A percentile compares a stretch with the other conserved stretches of the same genome.
phyloP scores from a whole-genome alignment of 2,888 invertebrate genomes.

The Euplagia quadripunctaria region DNA sequence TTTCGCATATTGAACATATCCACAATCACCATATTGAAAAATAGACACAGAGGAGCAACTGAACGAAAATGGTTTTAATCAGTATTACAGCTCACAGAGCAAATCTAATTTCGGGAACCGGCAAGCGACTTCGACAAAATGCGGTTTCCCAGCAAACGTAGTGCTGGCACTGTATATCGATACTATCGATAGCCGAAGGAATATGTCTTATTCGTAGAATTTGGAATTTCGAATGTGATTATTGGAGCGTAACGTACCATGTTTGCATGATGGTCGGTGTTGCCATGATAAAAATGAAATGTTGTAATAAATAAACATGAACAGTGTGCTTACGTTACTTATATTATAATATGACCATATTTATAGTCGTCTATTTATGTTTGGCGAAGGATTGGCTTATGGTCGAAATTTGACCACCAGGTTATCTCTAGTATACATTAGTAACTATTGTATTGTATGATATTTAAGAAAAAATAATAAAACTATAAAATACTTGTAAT shows the following conservation, averaged over 20 bases:
- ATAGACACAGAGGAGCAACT: conserved; percentile 40
- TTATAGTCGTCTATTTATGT: neutral
- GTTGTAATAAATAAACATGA: neutral
- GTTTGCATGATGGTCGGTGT: neutral
- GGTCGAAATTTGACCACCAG: too few species aligned
- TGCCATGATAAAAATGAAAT: neutral
- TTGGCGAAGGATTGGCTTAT: neutral
- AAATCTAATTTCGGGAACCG: conserved; percentile 78
- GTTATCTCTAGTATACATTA: too few species aligned
- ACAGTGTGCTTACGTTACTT: neutral
- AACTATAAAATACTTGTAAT: too few species aligned
- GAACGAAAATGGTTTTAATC: conserved; percentile 68
- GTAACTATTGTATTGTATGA: too few species aligned
- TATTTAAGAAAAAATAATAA: too few species aligned
- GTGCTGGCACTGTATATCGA: conserved; percentile 46
- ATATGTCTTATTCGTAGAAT: conserved; percentile 1
- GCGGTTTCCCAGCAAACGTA: conserved; percentile 72
- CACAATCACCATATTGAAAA: conserved; percentile 36
- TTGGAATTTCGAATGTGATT: neutral
- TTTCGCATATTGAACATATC: neutral
- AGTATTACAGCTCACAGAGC: conserved; percentile 75
- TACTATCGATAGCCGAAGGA: conserved; percentile 32
- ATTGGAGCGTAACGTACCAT: neutral
- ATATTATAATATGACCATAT: neutral
- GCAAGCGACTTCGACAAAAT: conserved; percentile 72